phyloP scores from a whole-genome alignment of 2,797 vertebrate genomes.

The Dryobates pubescens region DNA sequence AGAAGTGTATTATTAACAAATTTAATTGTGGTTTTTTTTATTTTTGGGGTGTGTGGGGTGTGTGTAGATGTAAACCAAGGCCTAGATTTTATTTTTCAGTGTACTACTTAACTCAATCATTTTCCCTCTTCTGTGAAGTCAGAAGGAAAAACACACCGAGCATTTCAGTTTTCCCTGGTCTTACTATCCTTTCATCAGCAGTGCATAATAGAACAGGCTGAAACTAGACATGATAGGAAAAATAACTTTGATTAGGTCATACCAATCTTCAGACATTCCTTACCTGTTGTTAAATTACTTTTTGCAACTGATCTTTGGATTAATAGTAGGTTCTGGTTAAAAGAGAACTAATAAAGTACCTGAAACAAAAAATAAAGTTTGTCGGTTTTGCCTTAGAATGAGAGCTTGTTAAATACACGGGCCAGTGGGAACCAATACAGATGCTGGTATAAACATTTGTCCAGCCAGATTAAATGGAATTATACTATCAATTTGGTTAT shows the following conservation, averaged over 20 bases:
- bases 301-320: neutral
- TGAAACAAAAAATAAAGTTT: neutral
- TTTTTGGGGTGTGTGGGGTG: neutral
- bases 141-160: neutral
- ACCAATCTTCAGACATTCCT: neutral
- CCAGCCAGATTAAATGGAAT: neutral
- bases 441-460: neutral
- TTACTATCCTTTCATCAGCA: neutral
- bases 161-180: neutral
- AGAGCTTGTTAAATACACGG: neutral
- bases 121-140: neutral
- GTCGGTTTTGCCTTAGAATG: neutral
- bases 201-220: neutral
- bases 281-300: neutral
- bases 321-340: neutral
- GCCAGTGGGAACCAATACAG: neutral
- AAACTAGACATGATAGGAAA: neutral
- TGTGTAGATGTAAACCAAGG: neutral
- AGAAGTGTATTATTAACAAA: neutral
- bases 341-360: neutral
- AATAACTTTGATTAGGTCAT: neutral
- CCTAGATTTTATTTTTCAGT: neutral
- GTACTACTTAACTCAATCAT: neutral
- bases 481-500: neutral
- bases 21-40: neutral